Evolutionary conservation across 2,797 vertebrate species (phyloP), one percentile per base, ranked within the genome.

Genomic region (Lagorchestes hirsutus): DNA sequence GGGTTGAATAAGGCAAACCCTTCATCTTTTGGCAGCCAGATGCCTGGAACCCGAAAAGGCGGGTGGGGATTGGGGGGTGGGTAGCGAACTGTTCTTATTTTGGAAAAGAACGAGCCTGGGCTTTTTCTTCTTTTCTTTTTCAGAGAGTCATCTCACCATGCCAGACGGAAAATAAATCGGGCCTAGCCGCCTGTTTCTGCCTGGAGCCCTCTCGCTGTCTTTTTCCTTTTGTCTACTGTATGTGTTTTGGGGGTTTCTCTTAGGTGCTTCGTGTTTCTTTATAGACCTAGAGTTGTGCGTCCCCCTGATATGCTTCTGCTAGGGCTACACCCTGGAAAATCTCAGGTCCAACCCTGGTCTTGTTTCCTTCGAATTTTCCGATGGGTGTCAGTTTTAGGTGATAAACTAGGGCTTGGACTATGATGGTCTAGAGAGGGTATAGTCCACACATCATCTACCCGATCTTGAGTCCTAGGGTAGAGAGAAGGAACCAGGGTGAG

Each of bases 171-270:
- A 87, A 87, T 46, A 46, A 87, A 50, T 87, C 74, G 40, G 74
- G 40, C 40, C 40, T 87, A 87, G 3, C 40, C 31, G 40, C 40
- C 74, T 50, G 40, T 87, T 87, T 87, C 74, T 87, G 74, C 40
- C 74, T 2, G 1, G 29, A 90, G 56, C 5, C 1, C 2, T n/a
- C 22, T 16, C 11, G 0, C 0, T 0, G 4, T 55, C 24, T 1
- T 8, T 29, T 40, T 59, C 31, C 50, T 1, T 1, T 22, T 28
- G 46, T 93, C 54, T 12, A n/a, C 31, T 67, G 5, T 4, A 5
- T 58, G 27, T 13, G 1, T 82, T 92, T n/a, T 29, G 56, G 40
- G 16, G 10, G 59, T 91, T 87, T 87, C 74, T 87, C 40, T 27
- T 4, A 50, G 22, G 27, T 87, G 40, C 22, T 87, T 24, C 40